Base-by-base conservation (phyloP, 2,113 vertebrate genomes). In the Progne subis region DNA sequence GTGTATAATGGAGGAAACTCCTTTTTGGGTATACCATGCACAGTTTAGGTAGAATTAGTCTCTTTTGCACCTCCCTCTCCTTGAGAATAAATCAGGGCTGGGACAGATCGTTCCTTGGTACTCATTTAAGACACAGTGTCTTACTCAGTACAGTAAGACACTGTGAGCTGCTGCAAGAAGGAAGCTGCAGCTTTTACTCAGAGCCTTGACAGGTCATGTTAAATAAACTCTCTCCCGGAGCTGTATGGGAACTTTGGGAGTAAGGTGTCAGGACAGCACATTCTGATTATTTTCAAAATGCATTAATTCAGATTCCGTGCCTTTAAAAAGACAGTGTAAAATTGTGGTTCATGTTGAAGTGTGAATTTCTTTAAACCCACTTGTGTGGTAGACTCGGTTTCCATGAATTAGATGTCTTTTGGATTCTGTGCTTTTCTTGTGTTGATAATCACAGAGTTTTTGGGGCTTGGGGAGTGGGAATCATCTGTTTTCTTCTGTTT, bases 391-490 rank as follows among this genome's bases (percentile, higher is more conserved):
- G 39, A 50, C 21, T 39, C 1, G 1, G 5, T 90, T 85, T 82
- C 41, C 2, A 7, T 44, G 43, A 47, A 21, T 81, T 68, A 43
- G 49, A 14, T 3, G 23, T 37, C 19, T 28, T 5, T 71, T n/a
- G 4, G 13, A 4, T 79, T 80, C 46, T 82, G 6, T 82, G 24
- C 47, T 76, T 83, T 86, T 80, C 49, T 34, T 25, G 15, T 60
- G 26, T 8, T 37, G 44, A 88, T 47, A 44, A 60, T 67, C 52
- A 12, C 1, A 14, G 6, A 10, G 4, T 4, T 12, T 88, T 50
- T 64, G 9, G 3, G 15, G 32, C 1, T 2, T 39, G 4, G 16
- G 5, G 7, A 20, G 2, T 3, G 3, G 25, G 11, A 60, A 50
- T 82, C 0, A 28, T 61, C 18, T 67, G 2, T 65, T 91, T 60